Conservation (phyloP, 2,113 vertebrate species). For the Triplophysa rosa region DNA sequence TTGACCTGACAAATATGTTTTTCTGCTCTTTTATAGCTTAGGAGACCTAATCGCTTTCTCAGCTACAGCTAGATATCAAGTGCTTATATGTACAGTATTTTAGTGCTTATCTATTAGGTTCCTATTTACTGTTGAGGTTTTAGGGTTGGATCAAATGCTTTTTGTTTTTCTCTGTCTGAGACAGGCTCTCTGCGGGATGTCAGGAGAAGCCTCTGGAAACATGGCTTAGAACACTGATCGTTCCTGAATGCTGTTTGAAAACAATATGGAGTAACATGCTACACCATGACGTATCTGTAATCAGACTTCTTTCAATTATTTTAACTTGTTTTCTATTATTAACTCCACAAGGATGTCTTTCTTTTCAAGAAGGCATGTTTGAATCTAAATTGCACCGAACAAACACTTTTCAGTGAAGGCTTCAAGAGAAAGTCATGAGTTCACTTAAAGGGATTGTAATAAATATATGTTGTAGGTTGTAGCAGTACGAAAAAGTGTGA, state of each 20-base stretch:
- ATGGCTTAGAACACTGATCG: conserved; percentile 37
- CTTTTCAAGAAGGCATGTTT: neutral
- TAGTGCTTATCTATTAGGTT: neutral
- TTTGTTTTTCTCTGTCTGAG: conserved; percentile 20
- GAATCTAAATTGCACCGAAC: conserved; percentile 22
- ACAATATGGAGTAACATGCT: conserved; percentile 21
- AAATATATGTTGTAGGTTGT: conserved; percentile 6
- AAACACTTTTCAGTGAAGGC: conserved; percentile 3
- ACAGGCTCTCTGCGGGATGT: conserved; percentile 43
- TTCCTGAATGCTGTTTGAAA: conserved; percentile 47
- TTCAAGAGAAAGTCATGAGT: conserved; percentile 3
- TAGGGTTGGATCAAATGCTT: neutral
- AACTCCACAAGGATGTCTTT: conserved; percentile 19
- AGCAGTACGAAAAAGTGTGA: too few relatives aligned
- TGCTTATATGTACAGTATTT: too few relatives aligned
- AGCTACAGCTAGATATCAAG: too few relatives aligned
- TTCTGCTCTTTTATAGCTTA: too few relatives aligned
- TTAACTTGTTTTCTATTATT: conserved; percentile 10
- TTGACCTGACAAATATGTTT: too few relatives aligned
- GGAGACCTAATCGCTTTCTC: too few relatives aligned
- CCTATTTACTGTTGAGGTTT: neutral
- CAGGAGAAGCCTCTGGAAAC: conserved; percentile 41
- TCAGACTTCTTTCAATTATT: conserved; percentile 2
- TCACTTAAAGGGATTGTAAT: neutral
- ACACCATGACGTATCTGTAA: conserved; percentile 21